Conservation (phyloP, 2,888 invertebrate genomes). For the Tachina grossa region DNA sequence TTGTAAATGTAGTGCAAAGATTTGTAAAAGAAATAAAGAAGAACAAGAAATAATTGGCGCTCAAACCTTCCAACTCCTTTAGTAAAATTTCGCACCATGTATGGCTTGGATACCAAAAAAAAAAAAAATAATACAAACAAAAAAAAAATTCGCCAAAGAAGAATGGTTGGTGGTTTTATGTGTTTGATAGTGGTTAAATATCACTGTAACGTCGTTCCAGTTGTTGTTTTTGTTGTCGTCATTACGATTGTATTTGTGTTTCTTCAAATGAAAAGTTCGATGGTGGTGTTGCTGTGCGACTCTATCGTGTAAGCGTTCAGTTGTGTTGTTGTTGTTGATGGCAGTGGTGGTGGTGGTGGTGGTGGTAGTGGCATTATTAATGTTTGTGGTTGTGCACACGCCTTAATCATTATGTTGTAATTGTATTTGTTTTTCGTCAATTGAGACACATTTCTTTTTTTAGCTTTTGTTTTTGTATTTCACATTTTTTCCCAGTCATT, state of each 20-base stretch:
- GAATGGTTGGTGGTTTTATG: constrained; percentile 59
- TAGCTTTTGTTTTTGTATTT: constrained; percentile 28
- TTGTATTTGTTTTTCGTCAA: constrained; percentile 71
- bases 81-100: constrained; percentile 32
- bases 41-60: no score
- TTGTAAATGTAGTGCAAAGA: no score
- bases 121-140: constrained; percentile 67
- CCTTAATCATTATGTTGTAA: constrained; percentile 71
- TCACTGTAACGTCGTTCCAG: constrained; percentile 60
- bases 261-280: constrained; percentile 44
- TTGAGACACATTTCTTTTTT: constrained; percentile 69
- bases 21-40: no score
- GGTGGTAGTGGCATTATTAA: constrained; percentile 73
- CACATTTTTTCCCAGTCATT: constrained; percentile 46
- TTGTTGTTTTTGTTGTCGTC: constrained; percentile 29
- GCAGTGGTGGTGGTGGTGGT: constrained; percentile 66
- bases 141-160: constrained; percentile 32
- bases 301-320: constrained; percentile 25
- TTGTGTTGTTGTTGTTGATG: constrained; percentile 71
- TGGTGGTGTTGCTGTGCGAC: constrained; percentile 69
- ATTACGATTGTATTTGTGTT: constrained; percentile 73
- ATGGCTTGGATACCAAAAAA: constrained; percentile 39
- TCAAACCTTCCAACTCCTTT: not conserved
- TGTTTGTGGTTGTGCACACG: constrained; percentile 70
- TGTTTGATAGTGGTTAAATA: constrained; percentile 68